Evolutionary conservation across 2,797 vertebrate genomes (phyloP), one percentile per base, ranked within the genome.

Genomic region (Etheostoma nigrum): DNA sequence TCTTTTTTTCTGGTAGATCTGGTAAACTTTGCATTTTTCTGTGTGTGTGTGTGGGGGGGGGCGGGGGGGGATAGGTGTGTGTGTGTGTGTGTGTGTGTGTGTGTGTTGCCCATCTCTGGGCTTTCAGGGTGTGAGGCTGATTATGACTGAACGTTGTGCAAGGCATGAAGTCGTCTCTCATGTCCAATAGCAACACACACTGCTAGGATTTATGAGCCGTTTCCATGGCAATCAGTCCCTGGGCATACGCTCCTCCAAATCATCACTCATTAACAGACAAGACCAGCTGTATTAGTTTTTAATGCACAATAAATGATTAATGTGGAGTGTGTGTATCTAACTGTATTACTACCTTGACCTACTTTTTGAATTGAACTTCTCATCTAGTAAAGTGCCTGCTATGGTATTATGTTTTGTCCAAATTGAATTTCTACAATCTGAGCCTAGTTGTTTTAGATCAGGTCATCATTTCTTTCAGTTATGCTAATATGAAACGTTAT

Each of bases 131-230:
- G 45, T 79, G 58, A 72, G 65, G 65, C 44, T 59, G 54, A 67
- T 59, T 66, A 68, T 79, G 74, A 86, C 58, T 76, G 36, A 83
- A 86, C 30, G 42, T 70, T 68, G 71, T 84, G 78, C 68, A 78
- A 85, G 74, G 44, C 33, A 12, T 40, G 21, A 60, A 78, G 71
- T 48, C 30, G 40, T 74, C 65, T 72, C 78, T 63, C 63, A 49
- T 75, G 77, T 87, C 84, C 82, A 81, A 82, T 57, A 75, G 74
- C 62, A 82, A 83, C 79, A 88, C 82, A 81, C 67, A 65, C 72
- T 54, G 72, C 71, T 71, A 58, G 75, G 83, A 86, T 89, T 88
- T 90, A 80, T 82, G 74, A 84, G 72, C 27, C 18, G 72, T 90
- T 83, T 86, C 88, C 80, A 91, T 82, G 76, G 76, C 15, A 9